A percentile compares a stretch with the other conserved stretches of the same genome.
Conservation (phyloP, 2,797 vertebrate genomes). For the Zonotrichia albicollis region DNA sequence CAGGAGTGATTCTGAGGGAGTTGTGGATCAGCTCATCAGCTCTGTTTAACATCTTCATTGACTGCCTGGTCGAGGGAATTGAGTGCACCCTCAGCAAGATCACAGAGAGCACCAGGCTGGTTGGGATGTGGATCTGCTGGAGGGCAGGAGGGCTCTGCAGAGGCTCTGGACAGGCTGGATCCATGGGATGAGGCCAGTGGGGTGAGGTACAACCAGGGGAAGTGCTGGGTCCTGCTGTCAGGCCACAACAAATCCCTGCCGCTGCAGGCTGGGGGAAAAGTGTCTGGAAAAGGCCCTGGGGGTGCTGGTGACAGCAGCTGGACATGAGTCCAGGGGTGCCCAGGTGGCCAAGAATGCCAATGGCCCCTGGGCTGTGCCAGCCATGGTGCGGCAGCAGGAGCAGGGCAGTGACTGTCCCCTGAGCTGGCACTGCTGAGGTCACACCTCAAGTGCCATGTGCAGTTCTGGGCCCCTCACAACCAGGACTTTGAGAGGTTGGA, state of each 20-base stretch:
- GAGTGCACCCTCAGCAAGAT: too few relatives aligned
- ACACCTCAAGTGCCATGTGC: fast-evolving
- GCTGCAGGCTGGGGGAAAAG: neutral
- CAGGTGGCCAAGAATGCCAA: neutral
- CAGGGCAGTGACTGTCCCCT: neutral
- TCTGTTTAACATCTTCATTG: too few relatives aligned
- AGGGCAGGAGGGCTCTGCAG: neutral
- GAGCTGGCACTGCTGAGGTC: neutral
- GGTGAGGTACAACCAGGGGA: neutral
- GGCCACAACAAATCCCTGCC: neutral
- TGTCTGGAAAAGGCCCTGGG: neutral
- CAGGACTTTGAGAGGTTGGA: neutral
- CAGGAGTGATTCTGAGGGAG: neutral
- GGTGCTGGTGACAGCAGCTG: neutral
- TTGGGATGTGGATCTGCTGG: neutral
- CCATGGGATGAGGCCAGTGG: neutral
- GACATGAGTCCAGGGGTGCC: neutral
- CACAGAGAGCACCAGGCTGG: neutral
- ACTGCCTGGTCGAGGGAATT: fast-evolving
- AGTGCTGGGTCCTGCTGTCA: neutral
- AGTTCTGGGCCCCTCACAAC: neutral
- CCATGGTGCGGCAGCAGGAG: neutral
- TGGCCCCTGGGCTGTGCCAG: neutral
- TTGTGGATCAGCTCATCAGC: neutral
- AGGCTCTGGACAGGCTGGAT: neutral